Conservation (phyloP, 2,113 vertebrate genomes). For the Rhea pennata region DNA sequence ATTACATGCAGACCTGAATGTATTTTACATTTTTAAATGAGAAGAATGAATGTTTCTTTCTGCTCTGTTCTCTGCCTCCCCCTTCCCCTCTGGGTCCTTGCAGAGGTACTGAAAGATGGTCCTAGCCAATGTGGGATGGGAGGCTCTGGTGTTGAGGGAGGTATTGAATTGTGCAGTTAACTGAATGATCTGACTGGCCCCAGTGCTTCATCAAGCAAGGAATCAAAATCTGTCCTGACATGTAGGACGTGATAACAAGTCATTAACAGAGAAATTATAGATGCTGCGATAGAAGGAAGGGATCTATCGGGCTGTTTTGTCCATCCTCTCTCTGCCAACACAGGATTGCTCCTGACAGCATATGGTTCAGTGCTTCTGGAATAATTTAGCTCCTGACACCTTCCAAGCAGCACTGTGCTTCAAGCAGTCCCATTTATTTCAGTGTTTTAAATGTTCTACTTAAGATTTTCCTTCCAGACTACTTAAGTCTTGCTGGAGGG, state of each 20-base stretch:
- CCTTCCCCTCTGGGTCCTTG: background rate
- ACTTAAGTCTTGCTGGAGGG: background rate
- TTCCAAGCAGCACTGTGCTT: background rate
- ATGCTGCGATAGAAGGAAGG: constrained; percentile 2
- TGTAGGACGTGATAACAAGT: constrained; percentile 20
- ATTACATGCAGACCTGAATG: constrained; percentile 43
- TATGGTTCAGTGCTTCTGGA: background rate
- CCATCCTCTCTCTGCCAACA: background rate
- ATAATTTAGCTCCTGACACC: background rate
- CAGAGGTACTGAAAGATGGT: background rate
- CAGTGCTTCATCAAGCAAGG: background rate
- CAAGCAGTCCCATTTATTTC: background rate
- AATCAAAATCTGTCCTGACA: constrained; percentile 48
- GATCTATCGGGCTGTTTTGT: background rate
- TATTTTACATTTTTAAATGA: constrained; percentile 56
- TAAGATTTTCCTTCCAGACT: background rate
- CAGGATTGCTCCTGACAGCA: constrained; percentile 33
- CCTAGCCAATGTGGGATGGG: background rate
- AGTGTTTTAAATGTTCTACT: background rate
- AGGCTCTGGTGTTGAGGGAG: background rate
- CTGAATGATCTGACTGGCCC: background rate
- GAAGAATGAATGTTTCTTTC: constrained; percentile 10
- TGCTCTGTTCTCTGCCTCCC: background rate
- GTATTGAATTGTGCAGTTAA: background rate
- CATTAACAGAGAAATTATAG: constrained; percentile 51